Evolutionary conservation across 1,140 invertebrate genomes (phyloP), one percentile per base, ranked within the genome.

Genomic region (Trissolcus basalis): DNA sequence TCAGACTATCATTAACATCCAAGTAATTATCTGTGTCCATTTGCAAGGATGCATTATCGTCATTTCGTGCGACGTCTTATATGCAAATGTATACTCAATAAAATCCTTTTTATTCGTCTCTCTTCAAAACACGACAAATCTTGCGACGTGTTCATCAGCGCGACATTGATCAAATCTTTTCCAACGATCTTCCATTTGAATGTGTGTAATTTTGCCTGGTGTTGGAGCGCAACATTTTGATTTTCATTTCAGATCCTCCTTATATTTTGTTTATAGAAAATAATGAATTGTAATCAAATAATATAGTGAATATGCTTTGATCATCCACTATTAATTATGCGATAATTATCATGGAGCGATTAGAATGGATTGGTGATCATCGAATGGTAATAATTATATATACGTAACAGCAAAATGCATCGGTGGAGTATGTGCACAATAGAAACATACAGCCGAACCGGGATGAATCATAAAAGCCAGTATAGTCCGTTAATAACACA

Each of bases 1-100:
- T 77, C 74, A 60, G 58, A 47, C 68, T 72, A 77, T 72, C 74
- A 77, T 77, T 77, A 77, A 72, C 75, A 68, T 77, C 58, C 67
- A 49, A 64, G 68, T 63, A 77, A 77, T 77, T 77, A 77, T 77
- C 68, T 35, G 27, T 63, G 59, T 68, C 75, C 55, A 68, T 63
- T 53, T 70, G 68, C 55, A 65, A 74, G 56, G 48, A 67, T 61
- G 51, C 68, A 77, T 72, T 77, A 77, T 72, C 63, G 63, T 63
- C 63, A 67, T 77, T 67, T 58, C 11, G 41, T 44, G 49, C 73
- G 74, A 58, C 35, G 60, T 45, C 49, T 49, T 70, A 27, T 61
- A 70, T 76, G 56, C 67, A 64, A 77, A 77, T 77, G 54, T 61
- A 71, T 53, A 50, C 51, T n/a, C n/a, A n/a, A n/a, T n/a, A n/a